These are phyloP conservation scores for Drosophila pseudoobscura DNA, from an alignment of 1,140 invertebrate species.

Conservation along the genomic window DNA sequence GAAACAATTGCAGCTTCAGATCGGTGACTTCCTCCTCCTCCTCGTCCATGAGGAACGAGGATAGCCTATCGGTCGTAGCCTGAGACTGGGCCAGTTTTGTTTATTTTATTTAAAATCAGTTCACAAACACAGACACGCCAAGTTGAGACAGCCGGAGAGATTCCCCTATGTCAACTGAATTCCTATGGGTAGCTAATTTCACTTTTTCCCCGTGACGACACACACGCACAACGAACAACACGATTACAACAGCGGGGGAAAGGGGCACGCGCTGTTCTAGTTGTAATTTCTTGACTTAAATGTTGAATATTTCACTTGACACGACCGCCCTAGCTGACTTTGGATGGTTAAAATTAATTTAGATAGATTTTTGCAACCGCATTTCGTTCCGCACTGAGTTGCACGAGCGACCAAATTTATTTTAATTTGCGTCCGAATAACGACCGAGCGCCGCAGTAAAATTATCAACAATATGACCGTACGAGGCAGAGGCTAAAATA, in stretches of 20 bases:
- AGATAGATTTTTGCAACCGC: conserved; percentile 7
- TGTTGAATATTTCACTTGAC: neutral
- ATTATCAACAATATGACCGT: conserved; percentile 7
- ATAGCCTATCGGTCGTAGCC: conserved; percentile 66
- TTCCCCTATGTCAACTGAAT: neutral
- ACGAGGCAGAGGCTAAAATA: too few relatives aligned
- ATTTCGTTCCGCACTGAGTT: conserved; percentile 13
- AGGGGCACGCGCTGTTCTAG: neutral
- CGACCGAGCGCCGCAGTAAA: conserved; percentile 26
- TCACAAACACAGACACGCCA: neutral
- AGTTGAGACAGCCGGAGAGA: too few relatives aligned
- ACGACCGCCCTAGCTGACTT: neutral
- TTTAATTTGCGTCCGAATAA: conserved; percentile 6
- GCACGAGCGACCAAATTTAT: neutral
- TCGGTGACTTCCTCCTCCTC: conserved; percentile 89
- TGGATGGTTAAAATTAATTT: conserved; percentile 3
- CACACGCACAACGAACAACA: neutral
- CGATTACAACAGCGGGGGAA: neutral
- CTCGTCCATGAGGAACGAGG: conserved; percentile 72
- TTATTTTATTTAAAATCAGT: conserved; percentile 5
- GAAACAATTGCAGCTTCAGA: conserved; percentile 93
- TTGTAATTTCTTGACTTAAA: conserved; percentile 37
- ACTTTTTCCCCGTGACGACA: conserved; percentile 36
- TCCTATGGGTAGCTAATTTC: conserved; percentile 41
- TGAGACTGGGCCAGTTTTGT: conserved; percentile 47